Conservation (phyloP, 2,797 vertebrate species). For the Monodelphis domestica region DNA sequence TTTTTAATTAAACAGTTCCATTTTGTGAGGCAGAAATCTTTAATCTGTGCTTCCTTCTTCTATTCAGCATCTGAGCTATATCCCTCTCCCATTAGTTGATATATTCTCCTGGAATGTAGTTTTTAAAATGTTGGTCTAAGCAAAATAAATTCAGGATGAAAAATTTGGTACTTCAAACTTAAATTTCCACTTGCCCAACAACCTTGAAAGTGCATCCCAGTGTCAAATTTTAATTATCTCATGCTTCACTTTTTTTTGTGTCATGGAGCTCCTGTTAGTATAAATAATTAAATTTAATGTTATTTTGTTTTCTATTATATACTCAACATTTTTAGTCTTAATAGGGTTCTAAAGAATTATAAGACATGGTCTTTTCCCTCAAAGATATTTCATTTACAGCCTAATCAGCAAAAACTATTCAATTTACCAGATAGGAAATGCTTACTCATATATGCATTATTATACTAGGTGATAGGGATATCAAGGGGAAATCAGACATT, state of each 20-base stretch:
- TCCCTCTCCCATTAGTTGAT: slow-evolving; percentile 35
- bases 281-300: slow-evolving; percentile 18
- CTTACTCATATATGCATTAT: background rate
- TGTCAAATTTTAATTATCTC: slow-evolving; percentile 20
- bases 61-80: background rate
- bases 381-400: slow-evolving; percentile 14
- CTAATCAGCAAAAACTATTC: slow-evolving; percentile 21
- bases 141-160: slow-evolving; percentile 14
- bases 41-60: slow-evolving; percentile 43
- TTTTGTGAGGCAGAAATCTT: slow-evolving; percentile 62
- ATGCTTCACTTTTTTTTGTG: background rate
- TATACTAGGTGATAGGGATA: background rate
- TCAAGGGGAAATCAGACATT: background rate
- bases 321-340: slow-evolving; percentile 28
- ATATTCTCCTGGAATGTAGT: slow-evolving; percentile 27
- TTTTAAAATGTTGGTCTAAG: slow-evolving; percentile 31
- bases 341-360: background rate
- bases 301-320: slow-evolving; percentile 36
- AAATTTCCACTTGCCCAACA: background rate
- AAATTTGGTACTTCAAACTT: background rate
- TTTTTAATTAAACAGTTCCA: slow-evolving; percentile 23
- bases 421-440: background rate
- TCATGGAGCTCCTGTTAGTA: background rate
- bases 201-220: background rate
- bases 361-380: background rate